Evolutionary conservation across 2,797 vertebrate species (phyloP), one percentile per base, ranked within the genome.

Genomic region (Rhinella marina): DNA sequence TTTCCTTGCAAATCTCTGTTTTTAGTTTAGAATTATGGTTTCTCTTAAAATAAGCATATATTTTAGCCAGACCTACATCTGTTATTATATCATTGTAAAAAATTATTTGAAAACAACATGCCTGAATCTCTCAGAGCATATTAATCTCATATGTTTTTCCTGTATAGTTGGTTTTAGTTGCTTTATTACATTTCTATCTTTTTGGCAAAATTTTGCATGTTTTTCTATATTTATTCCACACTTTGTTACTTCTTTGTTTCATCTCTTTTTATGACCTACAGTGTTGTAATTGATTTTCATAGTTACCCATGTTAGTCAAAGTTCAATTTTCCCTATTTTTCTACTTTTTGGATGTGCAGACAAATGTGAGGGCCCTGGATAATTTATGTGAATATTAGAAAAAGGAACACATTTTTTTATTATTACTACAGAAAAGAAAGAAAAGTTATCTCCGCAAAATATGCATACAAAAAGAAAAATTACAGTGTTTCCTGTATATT

Each of bases 61-160:
- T 80, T 81, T 88, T 75, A 80, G 64, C 87, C 82, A 88, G 77
- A 85, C 56, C 77, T 88, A 84, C 87, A 88, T 88, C 87, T 88
- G 87, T 57, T 88, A 88, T 85, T 62, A 81, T 81, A 75, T 75
- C 72, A 81, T 84, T 81, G 82, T 62, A 56, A 73, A 85, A 85
- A 85, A 85, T 81, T 32, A 79, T 82, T 85, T 84, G 68, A 21
- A 88, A 84, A 62, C 11, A 80, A 73, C 41, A 81, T 88, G 87
- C 87, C 82, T 85, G 64, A 88, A 56, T 41, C 50, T 78, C 84
- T 79, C 54, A 88, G 17, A 85, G 62, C 25, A 57, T 62, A 85
- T 85, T 70, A 85, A 88, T 61, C 21, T 81, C 87, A 88, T 66
- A 83, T 85, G 87, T 73, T 79, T 66, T 85, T 81, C 57, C 75